Evolutionary conservation across 2,797 vertebrate species (phyloP).

Genomic region (Pseudopleuronectes americanus): DNA sequence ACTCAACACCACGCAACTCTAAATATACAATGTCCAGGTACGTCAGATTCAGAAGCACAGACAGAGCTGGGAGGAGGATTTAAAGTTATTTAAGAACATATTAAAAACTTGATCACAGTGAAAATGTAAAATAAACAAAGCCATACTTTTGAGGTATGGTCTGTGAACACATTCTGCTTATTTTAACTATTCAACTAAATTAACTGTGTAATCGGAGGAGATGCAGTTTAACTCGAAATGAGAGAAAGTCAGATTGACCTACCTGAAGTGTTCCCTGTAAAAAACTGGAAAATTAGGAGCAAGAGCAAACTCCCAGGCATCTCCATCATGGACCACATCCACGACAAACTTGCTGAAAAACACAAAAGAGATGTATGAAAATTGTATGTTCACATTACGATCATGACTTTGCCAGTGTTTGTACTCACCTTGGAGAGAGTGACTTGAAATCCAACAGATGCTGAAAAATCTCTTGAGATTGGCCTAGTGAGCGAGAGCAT

Average conservation of each 20-base stretch:
- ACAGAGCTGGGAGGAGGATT: no score
- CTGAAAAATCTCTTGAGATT: neutral
- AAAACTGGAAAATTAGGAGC: slow-evolving; percentile 47
- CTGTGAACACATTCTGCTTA: no score
- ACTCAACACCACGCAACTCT: no score
- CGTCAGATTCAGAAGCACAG: no score
- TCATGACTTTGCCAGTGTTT: neutral
- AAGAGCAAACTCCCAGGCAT: neutral
- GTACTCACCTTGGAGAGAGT: slow-evolving; percentile 24
- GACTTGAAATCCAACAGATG: neutral
- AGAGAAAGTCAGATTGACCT: slow-evolving; percentile 8
- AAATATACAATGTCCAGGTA: no score
- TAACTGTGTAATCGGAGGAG: no score
- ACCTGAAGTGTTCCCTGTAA: slow-evolving; percentile 50
- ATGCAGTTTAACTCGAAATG: neutral
- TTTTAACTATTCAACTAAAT: no score
- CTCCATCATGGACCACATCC: slow-evolving; percentile 38
- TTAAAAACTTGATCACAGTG: neutral
- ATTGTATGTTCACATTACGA: slow-evolving; percentile 3
- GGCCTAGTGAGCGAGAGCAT: neutral
- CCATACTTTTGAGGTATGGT: neutral
- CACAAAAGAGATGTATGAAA: slow-evolving; percentile 11
- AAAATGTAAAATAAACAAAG: neutral
- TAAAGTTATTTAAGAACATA: no score
- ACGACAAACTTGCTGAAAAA: slow-evolving; percentile 8